Percentiles rank a stretch among this genome's conserved stretches.
Conservation (phyloP, 92 coral and sea anemone species). For the Scolanthus callimorphus region DNA sequence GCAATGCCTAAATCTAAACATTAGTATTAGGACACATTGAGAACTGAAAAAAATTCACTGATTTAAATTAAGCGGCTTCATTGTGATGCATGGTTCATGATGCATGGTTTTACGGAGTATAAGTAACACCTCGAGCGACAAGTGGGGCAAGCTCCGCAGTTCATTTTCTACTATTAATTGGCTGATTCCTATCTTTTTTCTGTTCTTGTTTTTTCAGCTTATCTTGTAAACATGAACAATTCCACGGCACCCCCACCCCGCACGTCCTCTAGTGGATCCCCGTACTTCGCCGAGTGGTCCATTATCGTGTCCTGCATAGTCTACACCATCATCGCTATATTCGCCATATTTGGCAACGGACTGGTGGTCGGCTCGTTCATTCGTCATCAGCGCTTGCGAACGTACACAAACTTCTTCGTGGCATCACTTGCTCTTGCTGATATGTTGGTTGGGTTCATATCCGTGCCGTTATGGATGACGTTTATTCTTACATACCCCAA, state of each 20-base stretch:
- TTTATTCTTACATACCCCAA: slow-evolving; percentile 2
- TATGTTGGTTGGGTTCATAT: slow-evolving; percentile 60
- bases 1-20: too few relatives aligned
- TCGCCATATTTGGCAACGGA: slow-evolving; percentile 82
- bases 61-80: too few relatives aligned
- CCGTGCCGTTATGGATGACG: slow-evolving; percentile 79
- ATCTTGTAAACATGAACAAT: too few relatives aligned
- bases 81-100: too few relatives aligned
- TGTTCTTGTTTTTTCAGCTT: too few relatives aligned
- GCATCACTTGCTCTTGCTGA: slow-evolving; percentile 76
- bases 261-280: background rate
- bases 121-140: too few relatives aligned
- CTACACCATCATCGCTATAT: slow-evolving; percentile 61
- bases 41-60: too few relatives aligned
- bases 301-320: slow-evolving; percentile 50
- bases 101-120: too few relatives aligned
- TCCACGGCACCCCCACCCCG: background rate
- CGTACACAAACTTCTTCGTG: slow-evolving; percentile 79
- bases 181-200: too few relatives aligned
- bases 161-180: too few relatives aligned
- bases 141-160: too few relatives aligned
- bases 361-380: slow-evolving; percentile 80
- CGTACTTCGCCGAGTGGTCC: background rate
- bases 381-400: slow-evolving; percentile 73
- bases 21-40: too few relatives aligned